Conservation (phyloP, 2,797 vertebrate species). For the Chrysocyon brachyurus region DNA sequence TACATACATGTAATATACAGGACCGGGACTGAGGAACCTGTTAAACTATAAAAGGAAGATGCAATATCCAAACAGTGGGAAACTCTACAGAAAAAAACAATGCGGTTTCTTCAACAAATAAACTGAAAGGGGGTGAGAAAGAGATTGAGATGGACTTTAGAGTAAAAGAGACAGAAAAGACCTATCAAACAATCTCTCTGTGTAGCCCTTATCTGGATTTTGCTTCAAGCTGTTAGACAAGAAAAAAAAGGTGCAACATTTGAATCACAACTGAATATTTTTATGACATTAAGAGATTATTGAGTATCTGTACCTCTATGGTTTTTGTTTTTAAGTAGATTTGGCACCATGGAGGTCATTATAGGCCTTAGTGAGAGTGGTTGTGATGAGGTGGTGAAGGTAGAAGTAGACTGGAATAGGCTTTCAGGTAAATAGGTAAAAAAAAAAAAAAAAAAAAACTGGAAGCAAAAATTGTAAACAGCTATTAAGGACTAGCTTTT, state of each 20-base stretch:
- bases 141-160: background rate
- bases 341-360: background rate
- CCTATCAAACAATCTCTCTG: background rate
- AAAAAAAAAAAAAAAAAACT: background rate
- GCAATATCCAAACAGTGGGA: background rate
- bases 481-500: background rate
- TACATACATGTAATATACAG: background rate
- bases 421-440: background rate
- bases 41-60: background rate
- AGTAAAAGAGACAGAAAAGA: conserved; percentile 14
- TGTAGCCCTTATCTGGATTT: background rate
- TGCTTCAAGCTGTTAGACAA: background rate
- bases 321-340: background rate
- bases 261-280: background rate
- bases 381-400: background rate
- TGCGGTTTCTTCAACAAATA: conserved; percentile 34
- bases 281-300: background rate
- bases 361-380: background rate
- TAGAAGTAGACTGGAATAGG: background rate
- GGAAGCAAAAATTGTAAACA: conserved; percentile 8
- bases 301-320: background rate
- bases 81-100: background rate
- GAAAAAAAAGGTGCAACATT: background rate
- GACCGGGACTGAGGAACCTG: background rate
- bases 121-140: background rate